Percentiles rank a stretch among this genome's conserved stretches.
Evolutionary conservation across 2,113 vertebrate genomes (phyloP).

Genomic region (Percopsis transmontana): DNA sequence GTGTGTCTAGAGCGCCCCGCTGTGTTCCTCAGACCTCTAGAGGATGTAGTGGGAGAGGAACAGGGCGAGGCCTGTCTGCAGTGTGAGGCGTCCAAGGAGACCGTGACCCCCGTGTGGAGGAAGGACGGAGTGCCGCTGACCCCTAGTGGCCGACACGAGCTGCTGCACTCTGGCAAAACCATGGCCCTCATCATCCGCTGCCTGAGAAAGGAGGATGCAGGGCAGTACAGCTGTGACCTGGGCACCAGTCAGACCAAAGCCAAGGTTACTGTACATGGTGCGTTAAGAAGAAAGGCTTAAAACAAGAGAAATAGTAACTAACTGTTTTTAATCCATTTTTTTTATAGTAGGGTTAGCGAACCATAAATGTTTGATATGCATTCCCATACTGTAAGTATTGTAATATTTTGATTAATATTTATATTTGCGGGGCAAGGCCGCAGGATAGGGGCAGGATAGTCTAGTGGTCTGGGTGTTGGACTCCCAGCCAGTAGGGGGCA

Average conservation of each 20-base stretch:
- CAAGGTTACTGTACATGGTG: conserved; percentile 87
- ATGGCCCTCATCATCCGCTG: conserved; percentile 81
- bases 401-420: too few species aligned
- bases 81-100: conserved; percentile 88
- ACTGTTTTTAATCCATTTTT: too few species aligned
- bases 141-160: conserved; percentile 82
- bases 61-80: conserved; percentile 80
- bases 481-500: too few species aligned
- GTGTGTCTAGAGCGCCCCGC: conserved; percentile 82
- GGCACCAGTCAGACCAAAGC: conserved; percentile 86
- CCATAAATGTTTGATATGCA: too few species aligned
- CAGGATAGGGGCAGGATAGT: too few species aligned
- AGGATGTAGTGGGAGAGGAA: conserved; percentile 85
- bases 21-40: conserved; percentile 88
- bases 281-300: too few species aligned
- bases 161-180: conserved; percentile 80
- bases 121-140: conserved; percentile 82
- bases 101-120: conserved; percentile 84
- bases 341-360: too few species aligned
- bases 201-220: conserved; percentile 84
- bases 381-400: too few species aligned
- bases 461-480: too few species aligned
- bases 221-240: conserved; percentile 87
- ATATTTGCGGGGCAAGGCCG: too few species aligned
- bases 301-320: too few species aligned